These are phyloP conservation scores for Macrochelys suwanniensis DNA, from an alignment of 2,797 vertebrate species.

Conservation along the genomic window DNA sequence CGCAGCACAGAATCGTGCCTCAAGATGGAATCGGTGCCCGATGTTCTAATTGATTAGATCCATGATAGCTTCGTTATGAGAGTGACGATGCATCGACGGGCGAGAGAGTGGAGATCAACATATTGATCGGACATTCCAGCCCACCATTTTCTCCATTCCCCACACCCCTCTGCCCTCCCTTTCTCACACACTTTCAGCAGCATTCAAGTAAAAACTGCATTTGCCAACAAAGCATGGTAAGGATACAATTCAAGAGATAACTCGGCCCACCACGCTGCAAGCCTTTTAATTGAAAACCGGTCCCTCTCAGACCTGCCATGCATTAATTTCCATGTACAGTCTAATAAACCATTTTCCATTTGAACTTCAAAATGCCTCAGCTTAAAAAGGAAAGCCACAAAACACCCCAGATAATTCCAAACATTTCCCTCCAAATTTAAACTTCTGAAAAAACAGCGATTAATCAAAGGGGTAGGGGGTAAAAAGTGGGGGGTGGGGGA, in stretches of 20 bases:
- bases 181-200: neutral
- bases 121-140: neutral
- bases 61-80: neutral
- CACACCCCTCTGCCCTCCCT: neutral
- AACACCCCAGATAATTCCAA: neutral
- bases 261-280: neutral
- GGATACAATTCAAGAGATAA: neutral
- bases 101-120: neutral
- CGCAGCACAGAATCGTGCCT: neutral
- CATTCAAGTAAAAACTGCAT: too few relatives aligned
- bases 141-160: neutral
- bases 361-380: neutral
- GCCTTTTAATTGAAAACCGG: neutral
- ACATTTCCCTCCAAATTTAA: neutral
- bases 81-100: neutral
- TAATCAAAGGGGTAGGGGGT: neutral
- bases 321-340: neutral
- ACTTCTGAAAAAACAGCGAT: neutral
- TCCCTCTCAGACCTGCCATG: neutral
- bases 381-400: neutral
- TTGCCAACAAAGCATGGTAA: neutral
- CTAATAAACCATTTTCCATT: neutral
- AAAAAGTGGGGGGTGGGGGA: fast-evolving
- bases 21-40: neutral
- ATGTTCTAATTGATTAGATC: neutral